phyloP scores from a whole-genome alignment of 2,113 vertebrate genomes.

The Piaya cayana region DNA sequence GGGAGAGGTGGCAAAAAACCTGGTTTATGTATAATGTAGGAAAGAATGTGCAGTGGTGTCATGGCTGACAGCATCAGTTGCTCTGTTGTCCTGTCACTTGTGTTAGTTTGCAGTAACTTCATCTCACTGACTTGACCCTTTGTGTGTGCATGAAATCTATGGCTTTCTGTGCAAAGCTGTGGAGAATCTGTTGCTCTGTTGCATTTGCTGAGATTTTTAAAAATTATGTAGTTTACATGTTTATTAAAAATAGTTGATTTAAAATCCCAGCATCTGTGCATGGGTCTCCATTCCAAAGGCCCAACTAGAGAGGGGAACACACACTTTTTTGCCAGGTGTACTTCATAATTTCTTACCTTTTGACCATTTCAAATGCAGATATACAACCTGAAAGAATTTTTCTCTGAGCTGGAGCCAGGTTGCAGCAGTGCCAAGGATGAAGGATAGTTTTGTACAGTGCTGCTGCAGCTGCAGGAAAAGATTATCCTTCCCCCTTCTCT shows the following conservation, averaged over 20 bases:
- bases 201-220: not conserved
- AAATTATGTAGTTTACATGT: not conserved
- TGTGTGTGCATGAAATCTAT: accelerated
- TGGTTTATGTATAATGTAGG: not conserved
- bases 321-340: not conserved
- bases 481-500: not conserved
- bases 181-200: not conserved
- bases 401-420: not conserved
- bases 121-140: not conserved
- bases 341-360: not conserved
- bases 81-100: not conserved
- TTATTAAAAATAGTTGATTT: not conserved
- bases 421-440: not conserved
- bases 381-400: not conserved
- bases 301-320: not conserved
- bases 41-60: accelerated
- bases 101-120: not conserved
- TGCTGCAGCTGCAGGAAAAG: not conserved
- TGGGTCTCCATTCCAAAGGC: not conserved
- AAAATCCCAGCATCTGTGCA: not conserved
- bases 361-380: not conserved
- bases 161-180: not conserved
- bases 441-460: not conserved
- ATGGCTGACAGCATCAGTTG: not conserved
- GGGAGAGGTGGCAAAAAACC: not conserved